These are phyloP conservation scores for Telmatochromis brichardi DNA, from an alignment of 2,113 vertebrate genomes.

Conservation along the genomic window DNA sequence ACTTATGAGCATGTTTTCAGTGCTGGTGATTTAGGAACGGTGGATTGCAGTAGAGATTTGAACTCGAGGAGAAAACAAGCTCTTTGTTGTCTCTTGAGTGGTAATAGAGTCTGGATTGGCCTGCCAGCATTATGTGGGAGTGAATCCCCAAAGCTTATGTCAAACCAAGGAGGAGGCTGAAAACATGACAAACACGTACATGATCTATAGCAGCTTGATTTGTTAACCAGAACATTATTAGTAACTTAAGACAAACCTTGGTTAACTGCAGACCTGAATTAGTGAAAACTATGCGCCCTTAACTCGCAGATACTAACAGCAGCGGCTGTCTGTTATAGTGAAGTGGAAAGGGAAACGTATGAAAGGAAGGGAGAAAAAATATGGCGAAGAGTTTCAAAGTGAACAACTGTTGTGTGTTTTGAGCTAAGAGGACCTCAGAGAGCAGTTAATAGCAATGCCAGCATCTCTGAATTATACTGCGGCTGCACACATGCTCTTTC, in stretches of 20 bases:
- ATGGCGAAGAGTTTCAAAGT: constrained; percentile 22
- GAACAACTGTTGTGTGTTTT: constrained; percentile 11
- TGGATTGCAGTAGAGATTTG: constrained; percentile 32
- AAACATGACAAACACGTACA: constrained; percentile 10
- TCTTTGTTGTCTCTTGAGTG: constrained; percentile 14
- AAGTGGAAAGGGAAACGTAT: not conserved
- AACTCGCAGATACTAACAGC: not conserved
- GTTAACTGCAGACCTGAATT: not conserved
- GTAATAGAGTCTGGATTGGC: not conserved
- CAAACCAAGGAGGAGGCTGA: constrained; percentile 39
- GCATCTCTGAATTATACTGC: constrained; percentile 13
- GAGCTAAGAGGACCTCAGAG: constrained; percentile 1
- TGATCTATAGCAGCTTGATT: constrained; percentile 9
- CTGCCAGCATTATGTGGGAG: constrained; percentile 22
- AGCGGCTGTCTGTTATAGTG: not conserved
- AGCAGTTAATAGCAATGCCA: not conserved
- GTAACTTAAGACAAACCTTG: not conserved
- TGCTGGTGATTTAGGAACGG: constrained; percentile 25
- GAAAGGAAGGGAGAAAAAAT: constrained; percentile 6
- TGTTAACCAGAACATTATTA: not conserved
- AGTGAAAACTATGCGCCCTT: not conserved
- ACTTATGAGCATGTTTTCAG: constrained; percentile 26
- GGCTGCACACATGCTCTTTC: not conserved
- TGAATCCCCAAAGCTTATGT: constrained; percentile 33
- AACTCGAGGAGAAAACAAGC: constrained; percentile 29